These are phyloP conservation scores for Tokudaia tokunoshimensis DNA, from an alignment of 2,797 vertebrate genomes.

Conservation along the genomic window DNA sequence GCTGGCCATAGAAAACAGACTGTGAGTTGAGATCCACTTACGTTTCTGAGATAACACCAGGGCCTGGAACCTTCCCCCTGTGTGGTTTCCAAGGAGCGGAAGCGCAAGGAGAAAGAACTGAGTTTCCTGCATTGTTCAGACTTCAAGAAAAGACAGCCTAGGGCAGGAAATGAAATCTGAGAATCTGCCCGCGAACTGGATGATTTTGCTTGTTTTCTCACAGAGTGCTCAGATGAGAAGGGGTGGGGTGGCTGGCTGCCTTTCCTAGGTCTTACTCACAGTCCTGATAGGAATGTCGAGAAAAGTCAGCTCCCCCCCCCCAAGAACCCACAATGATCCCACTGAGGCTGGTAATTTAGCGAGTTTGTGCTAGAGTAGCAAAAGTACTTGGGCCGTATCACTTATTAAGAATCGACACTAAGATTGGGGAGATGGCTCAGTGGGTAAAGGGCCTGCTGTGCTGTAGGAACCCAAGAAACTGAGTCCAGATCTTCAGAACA, in stretches of 20 bases:
- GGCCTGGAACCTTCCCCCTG: conserved; percentile 35
- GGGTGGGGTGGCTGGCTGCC: conserved; percentile 2
- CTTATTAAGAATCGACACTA: neutral
- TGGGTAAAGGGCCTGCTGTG: neutral
- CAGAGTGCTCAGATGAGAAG: conserved; percentile 59
- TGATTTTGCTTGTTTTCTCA: conserved; percentile 61
- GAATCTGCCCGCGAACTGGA: conserved; percentile 71
- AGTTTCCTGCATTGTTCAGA: conserved; percentile 69
- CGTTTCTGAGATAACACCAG: conserved; percentile 63
- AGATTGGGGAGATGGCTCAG: too few relatives aligned
- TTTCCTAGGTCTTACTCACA: conserved; percentile 59
- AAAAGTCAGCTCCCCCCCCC: neutral
- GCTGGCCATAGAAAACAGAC: conserved; percentile 21
- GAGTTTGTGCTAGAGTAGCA: rapidly evolving
- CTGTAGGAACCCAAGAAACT: neutral
- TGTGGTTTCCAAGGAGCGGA: conserved; percentile 80
- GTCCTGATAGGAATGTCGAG: neutral
- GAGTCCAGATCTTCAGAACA: neutral
- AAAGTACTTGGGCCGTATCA: neutral
- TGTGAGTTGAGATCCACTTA: conserved; percentile 39
- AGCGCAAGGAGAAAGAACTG: conserved; percentile 76
- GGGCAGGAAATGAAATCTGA: conserved; percentile 79
- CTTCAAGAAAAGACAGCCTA: conserved; percentile 79
- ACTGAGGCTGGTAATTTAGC: neutral
- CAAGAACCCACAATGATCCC: too few relatives aligned